A percentile compares a stretch with the other conserved stretches of the same genome.
phyloP scores from a whole-genome alignment of 2,888 invertebrate species.

The Lordiphosa fenestrarum region DNA sequence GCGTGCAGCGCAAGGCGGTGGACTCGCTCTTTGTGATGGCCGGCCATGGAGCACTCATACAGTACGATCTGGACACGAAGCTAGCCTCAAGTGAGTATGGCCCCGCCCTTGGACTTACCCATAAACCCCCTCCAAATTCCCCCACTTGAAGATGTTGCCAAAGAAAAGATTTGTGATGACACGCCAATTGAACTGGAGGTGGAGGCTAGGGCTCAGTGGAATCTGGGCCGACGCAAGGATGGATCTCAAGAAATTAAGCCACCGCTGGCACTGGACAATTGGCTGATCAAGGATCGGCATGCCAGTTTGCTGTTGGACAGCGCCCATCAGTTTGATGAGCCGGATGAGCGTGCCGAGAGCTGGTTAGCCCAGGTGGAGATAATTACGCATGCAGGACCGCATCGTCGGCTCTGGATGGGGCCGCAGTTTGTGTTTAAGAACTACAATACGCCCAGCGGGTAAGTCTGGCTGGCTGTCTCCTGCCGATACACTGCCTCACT shows the following conservation, averaged over 20 bases:
- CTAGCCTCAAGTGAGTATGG: constrained; percentile 80
- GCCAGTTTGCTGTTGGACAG: constrained; percentile 75
- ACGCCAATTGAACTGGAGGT: constrained; percentile 92
- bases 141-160: constrained; percentile 83
- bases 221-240: constrained; percentile 84
- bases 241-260: constrained; percentile 85
- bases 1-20: constrained; percentile 83
- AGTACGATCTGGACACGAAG: constrained; percentile 92
- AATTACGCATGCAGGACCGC: constrained; percentile 97
- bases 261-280: constrained; percentile 87
- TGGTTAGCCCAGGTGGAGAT: constrained; percentile 99
- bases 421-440: constrained; percentile 99
- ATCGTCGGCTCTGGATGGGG: constrained; percentile 98
- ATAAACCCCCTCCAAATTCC: no score
- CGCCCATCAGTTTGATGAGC: constrained; percentile 75
- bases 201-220: constrained; percentile 94
- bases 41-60: constrained; percentile 91
- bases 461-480: constrained; percentile 45
- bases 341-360: constrained; percentile 86
- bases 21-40: constrained; percentile 95
- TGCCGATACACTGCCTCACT: no score
- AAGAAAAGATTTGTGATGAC: constrained; percentile 93
- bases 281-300: constrained; percentile 82
- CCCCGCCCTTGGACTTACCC: no score
- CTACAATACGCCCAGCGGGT: constrained; percentile 89